Base-by-base conservation (phyloP, 2,888 invertebrate genomes). In the Alentia gelatinosa region DNA sequence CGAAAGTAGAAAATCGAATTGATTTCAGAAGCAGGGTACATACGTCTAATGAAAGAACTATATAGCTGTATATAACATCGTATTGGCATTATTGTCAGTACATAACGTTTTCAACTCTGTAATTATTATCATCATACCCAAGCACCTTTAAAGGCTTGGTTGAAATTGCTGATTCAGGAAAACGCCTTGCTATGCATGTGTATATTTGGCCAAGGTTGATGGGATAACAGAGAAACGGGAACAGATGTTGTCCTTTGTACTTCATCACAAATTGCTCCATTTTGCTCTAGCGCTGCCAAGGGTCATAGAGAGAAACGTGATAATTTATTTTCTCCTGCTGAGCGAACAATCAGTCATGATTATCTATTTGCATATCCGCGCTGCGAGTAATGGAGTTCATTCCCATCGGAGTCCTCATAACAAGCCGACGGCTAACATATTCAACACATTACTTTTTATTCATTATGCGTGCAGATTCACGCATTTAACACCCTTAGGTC, bases 291-390 rank as follows among this genome's bases (percentile, higher is more conserved):
- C 19, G 56, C 33, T 68, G 68, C 26, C 26, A 68, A 68, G 68
- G 68, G 68, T 68, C 68, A 26, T 68, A 4, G 68, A 12, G 33
- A 30, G 33, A 63, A 30, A 9, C 30, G 26, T 30, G 12, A 26
- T 26, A 68, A 68, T 12, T 68, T 68, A 68, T 68, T 68, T 68
- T 12, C 68, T 30, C 12, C 30, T 68, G 68, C 30, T 68, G 30
- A 68, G 68, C 30, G 68, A 68, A 68, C 68, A 68, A 68, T 68
- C 68, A 68, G 12, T 68, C 68, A 68, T 68, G 68, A 68, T 68
- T 68, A 68, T 68, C 68, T 68, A 68, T 68, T 68, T 68, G 33
- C 68, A 68, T 68, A 12, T 30, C 4, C 68, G 4, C 26, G 30
- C n/a, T 26, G 68, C 33, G 12, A 56, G 33, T 68, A 68, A 68